Evolutionary conservation across 2,113 vertebrate species (phyloP).

Genomic region (Notarius quadriscutis): DNA sequence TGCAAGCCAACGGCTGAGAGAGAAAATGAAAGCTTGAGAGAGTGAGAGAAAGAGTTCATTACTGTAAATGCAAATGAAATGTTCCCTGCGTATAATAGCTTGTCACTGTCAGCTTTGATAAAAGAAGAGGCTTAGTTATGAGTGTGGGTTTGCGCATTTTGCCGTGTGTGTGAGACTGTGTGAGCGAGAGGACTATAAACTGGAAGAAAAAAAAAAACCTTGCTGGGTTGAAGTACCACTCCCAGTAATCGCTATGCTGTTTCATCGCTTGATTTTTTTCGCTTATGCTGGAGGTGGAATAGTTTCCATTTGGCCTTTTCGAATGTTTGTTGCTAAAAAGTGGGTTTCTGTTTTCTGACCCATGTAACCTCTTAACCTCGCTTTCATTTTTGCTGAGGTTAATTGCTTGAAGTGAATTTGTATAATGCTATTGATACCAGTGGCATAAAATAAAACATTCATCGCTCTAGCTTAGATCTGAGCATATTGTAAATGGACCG

Average conservation of each 20-base stretch:
- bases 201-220: constrained; percentile 26
- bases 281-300: constrained; percentile 25
- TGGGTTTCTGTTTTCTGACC: constrained; percentile 34
- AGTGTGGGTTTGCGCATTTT: constrained; percentile 21
- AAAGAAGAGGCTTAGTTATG: constrained; percentile 55
- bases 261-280: neutral
- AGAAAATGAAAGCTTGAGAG: constrained; percentile 30
- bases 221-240: constrained; percentile 32
- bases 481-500: neutral
- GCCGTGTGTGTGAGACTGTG: constrained; percentile 23
- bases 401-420: constrained; percentile 49
- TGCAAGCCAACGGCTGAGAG: constrained; percentile 25
- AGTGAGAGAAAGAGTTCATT: constrained; percentile 60
- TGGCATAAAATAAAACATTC: constrained; percentile 31
- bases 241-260: constrained; percentile 39
- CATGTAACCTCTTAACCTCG: constrained; percentile 37
- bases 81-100: constrained; percentile 55
- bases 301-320: constrained; percentile 40
- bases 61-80: constrained; percentile 71
- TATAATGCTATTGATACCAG: constrained; percentile 23
- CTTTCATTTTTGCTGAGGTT: constrained; percentile 46
- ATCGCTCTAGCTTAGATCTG: constrained; percentile 32
- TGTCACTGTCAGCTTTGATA: constrained; percentile 64
- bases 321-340: constrained; percentile 40
- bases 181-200: constrained; percentile 13